These are phyloP conservation scores for Margarornis squamiger DNA, from an alignment of 2,797 vertebrate species.

Conservation along the genomic window DNA sequence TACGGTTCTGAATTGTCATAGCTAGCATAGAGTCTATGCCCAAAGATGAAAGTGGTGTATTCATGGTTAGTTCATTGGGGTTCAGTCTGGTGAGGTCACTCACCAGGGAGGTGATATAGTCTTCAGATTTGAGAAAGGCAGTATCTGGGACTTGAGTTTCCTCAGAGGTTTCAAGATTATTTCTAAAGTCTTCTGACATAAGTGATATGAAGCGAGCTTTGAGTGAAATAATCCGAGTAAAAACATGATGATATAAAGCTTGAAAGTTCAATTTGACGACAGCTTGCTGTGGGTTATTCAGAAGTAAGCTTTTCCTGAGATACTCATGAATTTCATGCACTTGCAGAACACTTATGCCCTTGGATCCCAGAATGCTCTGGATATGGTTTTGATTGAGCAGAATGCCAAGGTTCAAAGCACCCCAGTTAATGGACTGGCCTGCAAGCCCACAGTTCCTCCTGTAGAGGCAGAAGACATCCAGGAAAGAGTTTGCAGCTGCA, in stretches of 20 bases:
- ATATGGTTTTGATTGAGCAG: constrained; percentile 79
- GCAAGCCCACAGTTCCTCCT: constrained; percentile 81
- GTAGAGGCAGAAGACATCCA: constrained; percentile 86
- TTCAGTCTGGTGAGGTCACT: constrained; percentile 67
- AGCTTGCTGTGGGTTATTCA: constrained; percentile 82
- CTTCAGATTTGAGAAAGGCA: constrained; percentile 56
- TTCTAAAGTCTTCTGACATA: constrained; percentile 63
- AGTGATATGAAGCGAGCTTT: constrained; percentile 66
- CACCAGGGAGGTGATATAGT: constrained; percentile 76
- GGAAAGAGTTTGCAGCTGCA: constrained; percentile 87
- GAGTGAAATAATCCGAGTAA: constrained; percentile 72
- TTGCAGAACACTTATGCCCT: constrained; percentile 81
- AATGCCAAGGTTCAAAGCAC: constrained; percentile 85
- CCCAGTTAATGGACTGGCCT: constrained; percentile 88
- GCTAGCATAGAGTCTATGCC: constrained; percentile 89
- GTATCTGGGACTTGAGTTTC: neutral
- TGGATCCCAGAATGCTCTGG: constrained; percentile 80
- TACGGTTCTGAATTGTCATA: constrained; percentile 85
- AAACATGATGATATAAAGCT: constrained; percentile 64
- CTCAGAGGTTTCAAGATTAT: neutral
- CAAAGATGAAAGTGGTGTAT: constrained; percentile 70
- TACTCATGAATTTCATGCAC: constrained; percentile 79
- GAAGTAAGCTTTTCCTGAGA: constrained; percentile 79
- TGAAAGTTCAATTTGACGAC: constrained; percentile 81
- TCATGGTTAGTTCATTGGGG: constrained; percentile 73